These are phyloP conservation scores for Drosophila repletoides DNA, from an alignment of 1,140 invertebrate species.

Conservation along the genomic window DNA sequence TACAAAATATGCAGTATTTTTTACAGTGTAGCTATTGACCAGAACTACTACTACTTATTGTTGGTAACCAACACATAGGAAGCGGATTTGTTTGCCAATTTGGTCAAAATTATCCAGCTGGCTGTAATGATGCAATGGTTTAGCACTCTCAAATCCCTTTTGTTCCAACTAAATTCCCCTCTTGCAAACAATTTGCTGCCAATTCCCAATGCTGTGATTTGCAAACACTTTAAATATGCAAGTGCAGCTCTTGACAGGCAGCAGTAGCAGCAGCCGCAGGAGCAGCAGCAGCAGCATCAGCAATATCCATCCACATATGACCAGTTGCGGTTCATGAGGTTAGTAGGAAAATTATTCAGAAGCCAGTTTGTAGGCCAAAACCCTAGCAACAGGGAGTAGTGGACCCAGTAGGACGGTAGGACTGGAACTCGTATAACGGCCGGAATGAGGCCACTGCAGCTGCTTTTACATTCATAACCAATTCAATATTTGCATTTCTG, in stretches of 20 bases:
- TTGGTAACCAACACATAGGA: too few relatives aligned
- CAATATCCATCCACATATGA: background rate
- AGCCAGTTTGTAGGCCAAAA: conserved; percentile 18
- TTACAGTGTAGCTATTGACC: too few relatives aligned
- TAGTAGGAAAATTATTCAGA: conserved; percentile 20
- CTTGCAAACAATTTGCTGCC: conserved; percentile 10
- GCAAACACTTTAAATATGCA: conserved; percentile 33
- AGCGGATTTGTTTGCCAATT: conserved; percentile 5
- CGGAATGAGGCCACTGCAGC: conserved; percentile 19
- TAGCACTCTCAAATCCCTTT: background rate
- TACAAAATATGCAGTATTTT: too few relatives aligned
- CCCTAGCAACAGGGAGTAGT: conserved; percentile 13
- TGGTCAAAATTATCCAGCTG: background rate
- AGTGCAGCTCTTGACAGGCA: conserved; percentile 23
- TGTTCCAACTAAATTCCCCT: background rate
- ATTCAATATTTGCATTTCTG: conserved; percentile 31
- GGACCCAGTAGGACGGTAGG: conserved; percentile 2
- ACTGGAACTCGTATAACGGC: too few relatives aligned
- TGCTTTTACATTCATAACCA: conserved; percentile 28
- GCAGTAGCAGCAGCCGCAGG: background rate
- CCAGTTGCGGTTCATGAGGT: conserved; percentile 12
- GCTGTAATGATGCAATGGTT: too few relatives aligned
- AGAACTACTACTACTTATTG: too few relatives aligned
- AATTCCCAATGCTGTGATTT: conserved; percentile 23
- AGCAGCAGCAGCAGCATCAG: background rate